Evolutionary conservation across 2,888 invertebrate species (phyloP).

Genomic region (Prenolepis imparis): DNA sequence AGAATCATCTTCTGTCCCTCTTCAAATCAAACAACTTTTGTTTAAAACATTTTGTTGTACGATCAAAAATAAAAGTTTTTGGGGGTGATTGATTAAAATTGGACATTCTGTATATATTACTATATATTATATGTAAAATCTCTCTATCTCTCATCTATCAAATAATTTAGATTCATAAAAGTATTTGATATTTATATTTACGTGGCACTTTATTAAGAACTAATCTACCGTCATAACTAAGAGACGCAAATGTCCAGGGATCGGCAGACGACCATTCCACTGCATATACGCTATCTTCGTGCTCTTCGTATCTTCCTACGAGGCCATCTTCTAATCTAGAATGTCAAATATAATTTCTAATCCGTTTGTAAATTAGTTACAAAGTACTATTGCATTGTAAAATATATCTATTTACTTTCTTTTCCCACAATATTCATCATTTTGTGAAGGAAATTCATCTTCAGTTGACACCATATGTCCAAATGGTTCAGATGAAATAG

Average conservation of each 20-base stretch:
- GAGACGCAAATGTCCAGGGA: conserved; percentile 99
- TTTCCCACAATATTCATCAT: conserved; percentile 86
- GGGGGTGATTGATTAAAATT: too few species aligned
- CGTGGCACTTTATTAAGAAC: conserved; percentile 97
- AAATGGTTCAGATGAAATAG: conserved; percentile 94
- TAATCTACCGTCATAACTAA: conserved; percentile 98
- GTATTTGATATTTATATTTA: conserved; percentile 97
- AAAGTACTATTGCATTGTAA: not conserved
- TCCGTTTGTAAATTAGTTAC: not conserved
- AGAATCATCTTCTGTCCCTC: too few species aligned
- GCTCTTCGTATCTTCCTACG: conserved; percentile 97
- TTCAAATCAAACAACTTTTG: too few species aligned
- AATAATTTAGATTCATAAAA: conserved; percentile 87
- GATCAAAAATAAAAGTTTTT: too few species aligned
- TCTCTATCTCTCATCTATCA: not conserved
- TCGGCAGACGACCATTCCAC: conserved; percentile 99
- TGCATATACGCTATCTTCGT: conserved; percentile 99
- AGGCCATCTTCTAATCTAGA: conserved; percentile 93
- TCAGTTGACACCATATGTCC: conserved; percentile 87
- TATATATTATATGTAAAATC: not conserved
- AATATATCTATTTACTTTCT: conserved; percentile 85
- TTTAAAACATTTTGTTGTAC: too few species aligned
- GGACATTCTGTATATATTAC: too few species aligned
- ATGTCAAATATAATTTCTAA: conserved; percentile 10
- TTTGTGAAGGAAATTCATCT: conserved; percentile 85